Base-by-base conservation (phyloP, 2,113 vertebrate genomes). In the Dasyornis broadbenti region DNA sequence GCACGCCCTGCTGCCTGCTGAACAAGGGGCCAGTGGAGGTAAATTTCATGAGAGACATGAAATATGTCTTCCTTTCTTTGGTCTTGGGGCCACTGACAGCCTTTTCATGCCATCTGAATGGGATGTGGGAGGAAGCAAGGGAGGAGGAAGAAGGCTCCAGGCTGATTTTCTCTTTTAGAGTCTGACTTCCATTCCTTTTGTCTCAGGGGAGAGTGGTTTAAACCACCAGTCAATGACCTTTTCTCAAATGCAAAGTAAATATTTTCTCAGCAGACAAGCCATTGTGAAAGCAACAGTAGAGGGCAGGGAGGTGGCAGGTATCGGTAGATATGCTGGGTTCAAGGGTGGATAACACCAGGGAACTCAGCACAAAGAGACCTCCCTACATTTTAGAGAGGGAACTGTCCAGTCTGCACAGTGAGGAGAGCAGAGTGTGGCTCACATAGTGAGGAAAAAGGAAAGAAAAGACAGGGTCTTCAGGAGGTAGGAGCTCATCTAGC, bases 241-340 rank as follows among this genome's bases (percentile, higher is more conserved):
- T 87, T 93, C 79, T 91, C 87, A 92, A 84, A 95, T 69, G 56
- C 64, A 94, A 63, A 92, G 64, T 82, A 96, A 97, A 86, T 80
- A 88, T 77, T 92, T 95, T 87, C 83, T 92, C 53, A 80, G 56
- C 56, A 57, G 76, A 47, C 47, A 73, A 81, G 50, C 27, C 37
- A 31, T 64, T 73, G 82, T 80, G 75, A 83, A 90, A 88, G 66
- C 45, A 92, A 47, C 54, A 69, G 81, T 23, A 78, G 86, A 80
- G 75, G 87, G 40, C 65, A 47, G 86, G 83, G 52, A 92, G 70
- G 50, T 77, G 77, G 56, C 64, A 93, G 69, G 78, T 90, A 66
- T 35, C 26, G 49, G 49, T 78, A 57, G 66, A 3, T 26, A 60
- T 31, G 22, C 35, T 35, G 6, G 28, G 53, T 80, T 39, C 33